These are phyloP conservation scores for Enteromius unitaeniatus DNA, from an alignment of 2,797 vertebrate species.

Conservation along the genomic window DNA sequence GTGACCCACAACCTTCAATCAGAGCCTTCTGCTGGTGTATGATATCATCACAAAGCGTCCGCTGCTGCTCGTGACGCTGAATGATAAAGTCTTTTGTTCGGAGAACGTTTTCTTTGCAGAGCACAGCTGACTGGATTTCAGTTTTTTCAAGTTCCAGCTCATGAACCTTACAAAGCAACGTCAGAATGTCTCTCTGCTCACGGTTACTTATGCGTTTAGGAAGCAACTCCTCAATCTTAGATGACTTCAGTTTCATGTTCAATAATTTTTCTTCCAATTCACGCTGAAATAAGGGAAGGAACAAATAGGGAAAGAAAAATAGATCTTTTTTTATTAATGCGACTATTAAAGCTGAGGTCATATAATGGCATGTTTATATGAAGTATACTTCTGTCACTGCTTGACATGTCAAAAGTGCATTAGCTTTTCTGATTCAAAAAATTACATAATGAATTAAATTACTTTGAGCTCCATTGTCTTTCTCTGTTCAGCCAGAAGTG, in stretches of 20 bases:
- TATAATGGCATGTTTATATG: background rate
- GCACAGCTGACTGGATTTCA: conserved; percentile 81
- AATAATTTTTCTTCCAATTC: conserved; percentile 78
- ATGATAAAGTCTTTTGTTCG: conserved; percentile 83
- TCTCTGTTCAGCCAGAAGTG: conserved; percentile 83
- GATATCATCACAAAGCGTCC: conserved; percentile 86
- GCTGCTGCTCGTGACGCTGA: conserved; percentile 84
- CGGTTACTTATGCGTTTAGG: conserved; percentile 80
- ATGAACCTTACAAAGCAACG: conserved; percentile 87
- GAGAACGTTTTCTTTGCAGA: conserved; percentile 85
- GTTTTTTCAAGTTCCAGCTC: conserved; percentile 87
- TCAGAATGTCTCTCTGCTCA: conserved; percentile 85
- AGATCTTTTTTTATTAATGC: background rate
- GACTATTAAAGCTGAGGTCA: background rate
- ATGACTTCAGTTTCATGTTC: conserved; percentile 79
- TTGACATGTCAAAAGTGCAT: background rate
- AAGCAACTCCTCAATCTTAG: conserved; percentile 82
- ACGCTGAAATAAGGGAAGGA: conserved; percentile 66
- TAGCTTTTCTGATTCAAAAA: background rate
- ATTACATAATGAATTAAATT: background rate
- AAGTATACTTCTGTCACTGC: background rate
- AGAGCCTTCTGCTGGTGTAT: conserved; percentile 89
- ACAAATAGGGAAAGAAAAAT: background rate
- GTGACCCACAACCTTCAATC: conserved; percentile 76
- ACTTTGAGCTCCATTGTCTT: conserved; percentile 85